phyloP scores from a whole-genome alignment of 2,113 vertebrate species.

The Stigmatopora argus region DNA sequence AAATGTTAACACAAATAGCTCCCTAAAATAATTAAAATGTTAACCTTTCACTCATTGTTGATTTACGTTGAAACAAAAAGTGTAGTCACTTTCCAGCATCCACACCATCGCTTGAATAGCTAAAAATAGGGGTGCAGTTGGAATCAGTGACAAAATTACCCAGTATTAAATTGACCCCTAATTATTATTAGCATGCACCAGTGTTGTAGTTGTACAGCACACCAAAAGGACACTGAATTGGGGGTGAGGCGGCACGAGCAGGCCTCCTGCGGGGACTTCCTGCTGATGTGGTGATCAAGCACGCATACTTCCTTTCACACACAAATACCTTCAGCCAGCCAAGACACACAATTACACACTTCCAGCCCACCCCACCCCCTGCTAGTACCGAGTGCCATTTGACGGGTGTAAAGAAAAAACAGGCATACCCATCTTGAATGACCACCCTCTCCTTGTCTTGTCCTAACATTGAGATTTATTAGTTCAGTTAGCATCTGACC shows the following conservation, averaged over 20 bases:
- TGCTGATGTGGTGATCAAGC: conserved; percentile 34
- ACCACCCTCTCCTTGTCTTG: conserved; percentile 32
- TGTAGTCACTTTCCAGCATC: too few relatives aligned
- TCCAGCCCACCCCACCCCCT: conserved; percentile 2
- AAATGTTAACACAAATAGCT: too few relatives aligned
- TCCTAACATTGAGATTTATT: conserved; percentile 29
- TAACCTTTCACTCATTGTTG: too few relatives aligned
- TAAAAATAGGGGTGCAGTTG: too few relatives aligned
- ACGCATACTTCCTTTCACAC: conserved; percentile 32
- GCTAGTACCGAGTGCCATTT: conserved; percentile 16
- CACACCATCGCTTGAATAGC: too few relatives aligned
- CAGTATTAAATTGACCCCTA: too few relatives aligned
- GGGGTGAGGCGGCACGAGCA: conserved; percentile 37
- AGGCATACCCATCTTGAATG: conserved; percentile 29
- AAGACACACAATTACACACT: conserved; percentile 9
- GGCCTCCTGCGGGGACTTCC: conserved; percentile 51
- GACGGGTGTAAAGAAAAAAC: conserved; percentile 40
- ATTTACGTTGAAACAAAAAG: too few relatives aligned
- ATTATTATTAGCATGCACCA: neutral
- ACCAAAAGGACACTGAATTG: conserved; percentile 39
- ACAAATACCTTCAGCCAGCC: conserved; percentile 20
- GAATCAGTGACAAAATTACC: too few relatives aligned
- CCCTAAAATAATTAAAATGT: too few relatives aligned
- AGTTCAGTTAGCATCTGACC: conserved; percentile 28
- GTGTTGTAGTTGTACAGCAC: conserved; percentile 21